Evolutionary conservation across 2,888 invertebrate genomes (phyloP).

Genomic region (Nasonovia ribisnigri): DNA sequence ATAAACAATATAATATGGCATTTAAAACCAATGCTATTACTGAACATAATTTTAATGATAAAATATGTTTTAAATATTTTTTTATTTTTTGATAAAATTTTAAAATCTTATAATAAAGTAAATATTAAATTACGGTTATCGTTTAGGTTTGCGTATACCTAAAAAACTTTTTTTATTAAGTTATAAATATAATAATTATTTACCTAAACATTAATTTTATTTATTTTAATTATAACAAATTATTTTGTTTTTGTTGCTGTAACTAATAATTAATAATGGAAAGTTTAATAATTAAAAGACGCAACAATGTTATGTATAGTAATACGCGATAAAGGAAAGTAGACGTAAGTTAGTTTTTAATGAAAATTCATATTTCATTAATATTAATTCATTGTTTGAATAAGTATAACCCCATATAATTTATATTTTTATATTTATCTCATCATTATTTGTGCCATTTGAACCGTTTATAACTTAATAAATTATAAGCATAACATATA

Average conservation of each 20-base stretch:
- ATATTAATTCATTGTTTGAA: neutral
- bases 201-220: neutral
- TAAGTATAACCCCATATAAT: neutral
- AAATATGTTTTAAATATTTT: neutral
- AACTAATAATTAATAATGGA: conserved; percentile 16
- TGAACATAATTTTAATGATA: neutral
- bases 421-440: neutral
- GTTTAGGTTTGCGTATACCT: neutral
- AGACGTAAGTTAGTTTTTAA: neutral
- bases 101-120: neutral
- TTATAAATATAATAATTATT: neutral
- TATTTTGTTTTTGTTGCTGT: neutral
- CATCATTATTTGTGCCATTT: neutral
- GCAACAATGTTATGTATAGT: neutral
- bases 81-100: neutral
- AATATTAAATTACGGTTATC: neutral
- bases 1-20: neutral
- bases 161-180: neutral
- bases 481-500: neutral
- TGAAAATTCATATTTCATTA: neutral
- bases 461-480: neutral
- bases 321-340: neutral
- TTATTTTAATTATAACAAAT: conserved; percentile 1
- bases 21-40: neutral
- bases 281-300: neutral